Percentiles rank a stretch among this genome's conserved stretches.
Conservation (phyloP, 2,888 invertebrate species). For the Leucophenga maculata region DNA sequence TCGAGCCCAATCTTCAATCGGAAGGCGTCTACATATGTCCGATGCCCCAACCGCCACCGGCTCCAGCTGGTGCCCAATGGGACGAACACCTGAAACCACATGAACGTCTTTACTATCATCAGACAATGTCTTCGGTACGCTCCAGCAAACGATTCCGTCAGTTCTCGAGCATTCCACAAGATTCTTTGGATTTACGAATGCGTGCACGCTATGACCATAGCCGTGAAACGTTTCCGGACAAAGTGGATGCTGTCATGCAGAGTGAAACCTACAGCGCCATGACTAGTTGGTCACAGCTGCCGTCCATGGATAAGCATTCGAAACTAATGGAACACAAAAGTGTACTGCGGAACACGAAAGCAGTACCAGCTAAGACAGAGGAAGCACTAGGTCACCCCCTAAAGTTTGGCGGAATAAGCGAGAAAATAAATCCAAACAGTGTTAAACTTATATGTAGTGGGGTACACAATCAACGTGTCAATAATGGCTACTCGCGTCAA, state of each 20-base stretch:
- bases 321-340: conserved; percentile 75
- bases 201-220: conserved; percentile 80
- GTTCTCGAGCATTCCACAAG: conserved; percentile 74
- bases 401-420: conserved; percentile 71
- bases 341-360: conserved; percentile 77
- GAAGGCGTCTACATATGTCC: conserved; percentile 73
- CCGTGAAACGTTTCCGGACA: conserved; percentile 77
- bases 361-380: conserved; percentile 67
- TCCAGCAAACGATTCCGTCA: conserved; percentile 71
- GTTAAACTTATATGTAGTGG: conserved; percentile 87
- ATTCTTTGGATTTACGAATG: conserved; percentile 80
- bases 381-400: conserved; percentile 72
- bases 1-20: conserved; percentile 70
- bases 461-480: conserved; percentile 85
- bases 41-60: conserved; percentile 66
- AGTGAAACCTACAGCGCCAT: conserved; percentile 76
- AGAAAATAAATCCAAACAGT: conserved; percentile 80
- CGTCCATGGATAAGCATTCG: conserved; percentile 43
- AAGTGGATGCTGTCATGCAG: conserved; percentile 78
- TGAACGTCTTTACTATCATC: conserved; percentile 74
- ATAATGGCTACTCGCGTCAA: conserved; percentile 86
- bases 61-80: conserved; percentile 64
- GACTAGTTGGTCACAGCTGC: conserved; percentile 49
- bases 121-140: conserved; percentile 75
- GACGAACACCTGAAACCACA: conserved; percentile 67